Percentiles rank a stretch among this genome's conserved stretches.
phyloP scores from a whole-genome alignment of 2,888 invertebrate genomes.

The Molanna angustata region DNA sequence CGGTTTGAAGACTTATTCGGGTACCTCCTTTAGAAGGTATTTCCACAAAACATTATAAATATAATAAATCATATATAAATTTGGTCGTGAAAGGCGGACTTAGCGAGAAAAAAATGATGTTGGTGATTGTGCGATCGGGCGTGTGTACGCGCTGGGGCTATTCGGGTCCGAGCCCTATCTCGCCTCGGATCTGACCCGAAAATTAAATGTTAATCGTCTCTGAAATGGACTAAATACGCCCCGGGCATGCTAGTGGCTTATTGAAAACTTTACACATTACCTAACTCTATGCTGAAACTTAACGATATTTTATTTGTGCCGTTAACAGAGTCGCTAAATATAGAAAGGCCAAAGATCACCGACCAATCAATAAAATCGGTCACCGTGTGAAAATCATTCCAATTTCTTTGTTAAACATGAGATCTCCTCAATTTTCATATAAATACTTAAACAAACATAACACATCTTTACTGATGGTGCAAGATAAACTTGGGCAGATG shows the following conservation, averaged over 20 bases:
- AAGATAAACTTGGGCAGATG: no score
- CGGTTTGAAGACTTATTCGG: no score
- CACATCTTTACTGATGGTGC: no score
- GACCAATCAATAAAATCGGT: no score
- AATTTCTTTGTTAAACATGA: no score
- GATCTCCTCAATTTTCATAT: no score
- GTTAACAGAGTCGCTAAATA: no score
- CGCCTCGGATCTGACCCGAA: constrained; percentile 30
- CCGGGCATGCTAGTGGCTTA: constrained; percentile 30
- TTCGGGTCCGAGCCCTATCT: constrained; percentile 20
- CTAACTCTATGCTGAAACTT: constrained; percentile 10
- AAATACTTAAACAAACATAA: no score
- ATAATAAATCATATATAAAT: constrained; percentile 29
- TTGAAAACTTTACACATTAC: constrained; percentile 30
- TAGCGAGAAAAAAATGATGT: constrained; percentile 28
- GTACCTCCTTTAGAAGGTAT: no score
- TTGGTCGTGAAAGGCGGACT: constrained; percentile 29
- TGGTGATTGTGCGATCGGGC: constrained; percentile 18
- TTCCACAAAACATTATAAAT: constrained; percentile 24
- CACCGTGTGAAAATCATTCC: no score
- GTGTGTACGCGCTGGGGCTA: background rate
- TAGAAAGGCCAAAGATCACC: no score
- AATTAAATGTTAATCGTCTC: constrained; percentile 33
- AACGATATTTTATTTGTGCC: constrained; percentile 16
- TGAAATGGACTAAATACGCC: constrained; percentile 30